These are phyloP conservation scores for Aphelocoma californica DNA, from an alignment of 2,797 vertebrate species.

Conservation along the genomic window DNA sequence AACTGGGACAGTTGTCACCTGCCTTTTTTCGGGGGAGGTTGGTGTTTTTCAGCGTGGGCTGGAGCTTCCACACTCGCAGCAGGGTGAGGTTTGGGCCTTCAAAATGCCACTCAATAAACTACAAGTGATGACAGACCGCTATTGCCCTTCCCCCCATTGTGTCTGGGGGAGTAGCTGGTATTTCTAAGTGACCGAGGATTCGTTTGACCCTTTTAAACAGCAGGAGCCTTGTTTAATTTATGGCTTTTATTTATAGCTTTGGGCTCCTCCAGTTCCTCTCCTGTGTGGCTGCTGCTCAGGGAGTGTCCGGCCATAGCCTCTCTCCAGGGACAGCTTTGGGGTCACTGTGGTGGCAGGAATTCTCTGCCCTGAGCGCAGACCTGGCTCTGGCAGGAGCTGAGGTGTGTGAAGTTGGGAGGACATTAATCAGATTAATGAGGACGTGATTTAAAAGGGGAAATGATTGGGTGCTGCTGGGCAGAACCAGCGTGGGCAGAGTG, in stretches of 20 bases:
- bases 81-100: background rate
- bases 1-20: background rate
- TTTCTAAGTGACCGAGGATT: conserved; percentile 31
- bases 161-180: background rate
- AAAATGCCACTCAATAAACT: background rate
- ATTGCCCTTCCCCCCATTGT: background rate
- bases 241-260: conserved; percentile 42
- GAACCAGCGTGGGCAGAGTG: background rate
- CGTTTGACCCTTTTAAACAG: conserved; percentile 37
- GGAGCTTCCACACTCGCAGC: background rate
- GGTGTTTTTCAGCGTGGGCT: background rate
- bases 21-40: background rate
- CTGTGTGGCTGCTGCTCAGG: background rate
- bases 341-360: background rate
- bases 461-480: background rate
- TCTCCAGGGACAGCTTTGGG: background rate
- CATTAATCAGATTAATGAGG: background rate
- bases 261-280: background rate
- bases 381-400: background rate
- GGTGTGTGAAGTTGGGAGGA: background rate
- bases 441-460: background rate
- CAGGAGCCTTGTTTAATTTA: conserved; percentile 52
- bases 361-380: background rate
- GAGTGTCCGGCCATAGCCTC: background rate
- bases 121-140: background rate